phyloP scores from a whole-genome alignment of 2,888 invertebrate genomes.

The Chironomus tentans region DNA sequence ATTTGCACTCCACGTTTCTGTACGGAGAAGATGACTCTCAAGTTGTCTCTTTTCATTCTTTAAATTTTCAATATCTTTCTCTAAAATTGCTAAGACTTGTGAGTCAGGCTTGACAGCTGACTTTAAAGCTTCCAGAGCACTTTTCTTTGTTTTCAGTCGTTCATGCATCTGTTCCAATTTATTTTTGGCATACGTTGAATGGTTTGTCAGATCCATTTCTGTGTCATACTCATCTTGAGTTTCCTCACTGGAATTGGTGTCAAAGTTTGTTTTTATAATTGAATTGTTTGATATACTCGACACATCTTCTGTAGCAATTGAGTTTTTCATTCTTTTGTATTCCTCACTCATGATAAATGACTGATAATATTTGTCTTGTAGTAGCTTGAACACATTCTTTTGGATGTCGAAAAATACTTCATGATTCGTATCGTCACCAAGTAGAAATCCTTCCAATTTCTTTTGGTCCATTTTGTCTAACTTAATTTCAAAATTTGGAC shows the following conservation, averaged over 20 bases:
- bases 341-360: constrained; percentile 80
- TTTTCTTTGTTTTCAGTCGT: constrained; percentile 70
- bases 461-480: constrained; percentile 72
- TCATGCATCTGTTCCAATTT: constrained; percentile 78
- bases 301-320: constrained; percentile 40
- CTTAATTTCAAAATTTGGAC: constrained; percentile 70
- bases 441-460: constrained; percentile 76
- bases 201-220: constrained; percentile 60
- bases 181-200: constrained; percentile 70
- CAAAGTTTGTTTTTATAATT: constrained; percentile 7
- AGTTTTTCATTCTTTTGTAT: constrained; percentile 53
- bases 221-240: constrained; percentile 2
- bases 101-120: constrained; percentile 77
- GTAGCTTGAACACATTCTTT: constrained; percentile 62
- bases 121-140: constrained; percentile 71
- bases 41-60: constrained; percentile 70
- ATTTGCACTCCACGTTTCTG: constrained; percentile 85
- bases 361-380: constrained; percentile 82
- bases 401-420: constrained; percentile 84
- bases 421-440: constrained; percentile 72
- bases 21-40: constrained; percentile 75
- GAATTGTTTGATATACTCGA: not conserved
- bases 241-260: constrained; percentile 4
- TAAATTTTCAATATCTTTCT: constrained; percentile 74
- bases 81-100: constrained; percentile 66